These are phyloP conservation scores for Lepidostoma basale DNA, from an alignment of 1,140 invertebrate species.

Conservation along the genomic window DNA sequence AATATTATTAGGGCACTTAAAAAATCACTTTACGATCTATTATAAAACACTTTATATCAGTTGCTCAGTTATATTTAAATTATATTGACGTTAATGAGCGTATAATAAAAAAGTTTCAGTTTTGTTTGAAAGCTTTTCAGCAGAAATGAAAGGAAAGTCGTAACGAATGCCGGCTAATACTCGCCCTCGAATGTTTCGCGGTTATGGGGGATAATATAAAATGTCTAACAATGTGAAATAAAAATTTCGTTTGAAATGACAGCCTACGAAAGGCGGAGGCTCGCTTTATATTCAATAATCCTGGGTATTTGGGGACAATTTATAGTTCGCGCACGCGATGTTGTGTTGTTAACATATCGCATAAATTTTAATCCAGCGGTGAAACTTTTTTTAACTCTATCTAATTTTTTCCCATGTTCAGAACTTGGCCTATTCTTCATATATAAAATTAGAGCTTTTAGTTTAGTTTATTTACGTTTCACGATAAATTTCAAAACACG, in stretches of 20 bases:
- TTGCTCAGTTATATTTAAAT: conserved; percentile 1
- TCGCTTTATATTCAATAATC: conserved; percentile 33
- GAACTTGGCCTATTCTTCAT: no score
- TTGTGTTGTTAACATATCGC: conserved; percentile 17
- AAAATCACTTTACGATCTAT: conserved; percentile 6
- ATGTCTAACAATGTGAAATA: conserved; percentile 13
- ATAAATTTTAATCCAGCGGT: conserved; percentile 14
- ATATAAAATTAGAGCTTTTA: no score
- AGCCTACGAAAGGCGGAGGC: conserved; percentile 1
- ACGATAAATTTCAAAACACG: no score
- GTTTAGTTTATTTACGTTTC: no score
- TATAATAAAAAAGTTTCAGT: conserved; percentile 12
- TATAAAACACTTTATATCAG: background rate
- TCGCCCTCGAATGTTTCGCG: background rate
- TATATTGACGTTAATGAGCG: conserved; percentile 23
- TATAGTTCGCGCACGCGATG: conserved; percentile 27
- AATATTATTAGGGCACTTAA: no score
- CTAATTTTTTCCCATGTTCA: no score
- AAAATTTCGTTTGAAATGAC: background rate
- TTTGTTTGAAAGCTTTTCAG: conserved; percentile 4
- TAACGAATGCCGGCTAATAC: conserved; percentile 1
- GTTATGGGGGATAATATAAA: background rate
- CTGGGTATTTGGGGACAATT: conserved; percentile 23
- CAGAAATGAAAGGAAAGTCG: conserved; percentile 1
- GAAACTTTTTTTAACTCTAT: background rate